Evolutionary conservation across 2,113 vertebrate species (phyloP), one percentile per base, ranked within the genome.

Genomic region (Ondatra zibethicus): DNA sequence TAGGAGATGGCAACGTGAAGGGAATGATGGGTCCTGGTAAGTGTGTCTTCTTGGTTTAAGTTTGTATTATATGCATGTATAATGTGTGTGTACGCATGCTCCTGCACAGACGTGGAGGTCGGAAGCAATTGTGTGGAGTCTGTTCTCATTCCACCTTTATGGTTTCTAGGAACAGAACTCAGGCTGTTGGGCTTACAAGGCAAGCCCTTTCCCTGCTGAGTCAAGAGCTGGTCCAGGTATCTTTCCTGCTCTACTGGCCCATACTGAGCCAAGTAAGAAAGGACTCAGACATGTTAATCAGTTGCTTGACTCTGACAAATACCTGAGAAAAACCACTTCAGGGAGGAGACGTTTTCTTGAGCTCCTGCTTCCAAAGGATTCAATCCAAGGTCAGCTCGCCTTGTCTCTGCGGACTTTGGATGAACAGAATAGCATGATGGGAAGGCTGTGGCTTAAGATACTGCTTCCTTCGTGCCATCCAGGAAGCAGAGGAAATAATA

Each of bases 1-100:
- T 97, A 68, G 98, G 96, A 97, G 99, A 99, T 39, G 97, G 98
- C 93, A 97, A 97, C 1, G 95, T 99, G 95, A 98, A 98, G 91
- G 98, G 98, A 13, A 36, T 98, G 97, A 97, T 98, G 97, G 98
- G 98, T 16, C 94, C 98, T 90, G 98, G 99, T 99, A 97, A 97
- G 98, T 91, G 96, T 31, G 4, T 93, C 65, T 81, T 89, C 19
- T 31, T 33, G 55, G 55, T 25, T 58, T 36, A 88, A 25, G 19
- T 70, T 21, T 36, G 50, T n/a, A 50, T 87, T 10, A 5, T 45
- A 63, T 33, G 8, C 1, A 11, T 45, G 61, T 85, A 31, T 45
- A 23, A 21, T 10, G 14, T 63, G 81, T 65, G 27, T 61, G 23
- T 61, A 7, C 6, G 14, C 52, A 25, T 81, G 78, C 21, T 82